Base-by-base conservation (phyloP, 2,888 invertebrate species). In the Dasypolia templi region DNA sequence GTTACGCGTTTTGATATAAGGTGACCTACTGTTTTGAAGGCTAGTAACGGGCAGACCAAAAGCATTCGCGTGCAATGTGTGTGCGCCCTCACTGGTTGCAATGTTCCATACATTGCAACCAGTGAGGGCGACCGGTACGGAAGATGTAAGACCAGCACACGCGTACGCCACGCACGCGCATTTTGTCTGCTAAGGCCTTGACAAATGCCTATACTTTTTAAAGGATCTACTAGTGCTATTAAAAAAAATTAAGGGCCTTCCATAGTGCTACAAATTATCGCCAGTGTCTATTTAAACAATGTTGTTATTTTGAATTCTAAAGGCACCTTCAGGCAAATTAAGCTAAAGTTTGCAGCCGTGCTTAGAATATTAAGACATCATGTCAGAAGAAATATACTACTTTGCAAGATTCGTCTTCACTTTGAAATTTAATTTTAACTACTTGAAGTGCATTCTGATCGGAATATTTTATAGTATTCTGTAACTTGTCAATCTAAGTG, bases 241-340 rank as follows among this genome's bases (percentile, higher is more conserved):
- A 17, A 22, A 4, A 42, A 58, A 14, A 59, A 32, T 0, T 58
- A 26, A 55, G 58, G 11, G 61, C 53, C 61, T 72, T 74, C 17
- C 9, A 26, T 66, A 64, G n/a, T 55, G 35, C 46, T 56, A 44
- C 53, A 59, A 70, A 72, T 71, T 66, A 71, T 59, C 53, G 49
- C 44, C 53, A 58, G 42, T 72, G n/a, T 72, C 44, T 67, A 65
- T 62, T 77, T 65, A 53, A 69, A 55, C 55, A 71, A 73, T 75
- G 69, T 53, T 59, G 29, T 69, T 72, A 75, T 59, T 88, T 79
- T 39, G 65, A 56, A 87, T 86, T 87, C 82, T 69, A 32, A 62
- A 66, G 71, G 67, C 81, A 63, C 26, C 73, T 42, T 62, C 64
- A 56, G 46, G 56, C 73, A 83, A 87, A 87, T 87, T 84, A 87